phyloP scores from a whole-genome alignment of 2,113 vertebrate genomes.

The Anguilla rostrata region DNA sequence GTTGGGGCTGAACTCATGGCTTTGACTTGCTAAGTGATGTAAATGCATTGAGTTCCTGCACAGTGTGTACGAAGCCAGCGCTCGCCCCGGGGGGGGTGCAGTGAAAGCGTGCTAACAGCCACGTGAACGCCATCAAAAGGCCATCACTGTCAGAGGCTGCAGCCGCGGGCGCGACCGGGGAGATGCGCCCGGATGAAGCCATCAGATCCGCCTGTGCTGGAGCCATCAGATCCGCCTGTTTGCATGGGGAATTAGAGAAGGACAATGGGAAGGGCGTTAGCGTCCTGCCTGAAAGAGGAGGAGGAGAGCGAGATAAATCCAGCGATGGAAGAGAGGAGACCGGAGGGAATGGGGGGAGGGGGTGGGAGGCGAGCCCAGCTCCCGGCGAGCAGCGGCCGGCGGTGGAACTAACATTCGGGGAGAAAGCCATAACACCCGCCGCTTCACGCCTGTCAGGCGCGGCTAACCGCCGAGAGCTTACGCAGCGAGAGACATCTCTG shows the following conservation, averaged over 20 bases:
- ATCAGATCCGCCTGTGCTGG: slow-evolving; percentile 13
- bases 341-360: slow-evolving; percentile 8
- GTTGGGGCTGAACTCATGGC: background rate
- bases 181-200: too few species aligned
- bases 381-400: too few species aligned
- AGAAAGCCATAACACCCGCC: background rate
- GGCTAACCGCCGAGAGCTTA: background rate
- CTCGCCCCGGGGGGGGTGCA: background rate
- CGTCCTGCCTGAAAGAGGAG: slow-evolving; percentile 26
- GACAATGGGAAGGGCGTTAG: slow-evolving; percentile 28
- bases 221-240: slow-evolving; percentile 22
- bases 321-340: slow-evolving; percentile 25
- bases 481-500: background rate
- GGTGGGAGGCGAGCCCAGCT: background rate
- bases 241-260: slow-evolving; percentile 21
- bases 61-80: background rate
- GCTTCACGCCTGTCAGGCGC: background rate
- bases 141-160: too few species aligned
- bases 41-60: background rate
- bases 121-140: background rate
- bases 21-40: background rate
- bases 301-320: slow-evolving; percentile 32
- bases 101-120: background rate
- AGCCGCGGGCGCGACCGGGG: background rate
- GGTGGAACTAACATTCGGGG: background rate